Evolutionary conservation across 2,888 invertebrate species (phyloP).

Genomic region (Epinotia bilunana): DNA sequence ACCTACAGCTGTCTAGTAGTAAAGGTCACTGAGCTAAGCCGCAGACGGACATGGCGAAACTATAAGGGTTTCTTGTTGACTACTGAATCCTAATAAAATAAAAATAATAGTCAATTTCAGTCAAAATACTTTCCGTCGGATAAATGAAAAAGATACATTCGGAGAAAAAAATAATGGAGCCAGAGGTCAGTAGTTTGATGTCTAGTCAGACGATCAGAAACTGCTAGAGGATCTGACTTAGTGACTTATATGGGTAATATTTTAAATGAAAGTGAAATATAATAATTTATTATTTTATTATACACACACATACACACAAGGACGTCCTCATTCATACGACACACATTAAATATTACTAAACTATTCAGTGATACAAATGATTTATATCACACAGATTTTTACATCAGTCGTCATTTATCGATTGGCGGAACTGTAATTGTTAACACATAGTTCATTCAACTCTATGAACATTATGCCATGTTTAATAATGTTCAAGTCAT

Average conservation of each 20-base stretch:
- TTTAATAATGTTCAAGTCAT: slow-evolving; percentile 54
- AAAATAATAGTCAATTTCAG: too few species aligned
- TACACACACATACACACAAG: slow-evolving; percentile 81
- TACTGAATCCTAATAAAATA: too few species aligned
- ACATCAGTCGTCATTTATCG: slow-evolving; percentile 81
- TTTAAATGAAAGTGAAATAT: slow-evolving; percentile 47
- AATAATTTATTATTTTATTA: slow-evolving; percentile 67
- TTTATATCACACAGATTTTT: slow-evolving; percentile 80
- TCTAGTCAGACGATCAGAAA: too few species aligned
- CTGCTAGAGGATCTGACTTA: too few species aligned
- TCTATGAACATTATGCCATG: slow-evolving; percentile 65
- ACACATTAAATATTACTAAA: slow-evolving; percentile 76
- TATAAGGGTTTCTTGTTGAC: too few species aligned
- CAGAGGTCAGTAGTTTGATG: too few species aligned
- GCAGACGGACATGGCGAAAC: too few species aligned
- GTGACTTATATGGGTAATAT: background rate
- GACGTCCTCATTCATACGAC: slow-evolving; percentile 82
- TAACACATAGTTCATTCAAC: slow-evolving; percentile 51
- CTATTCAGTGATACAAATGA: slow-evolving; percentile 77
- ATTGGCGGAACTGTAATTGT: slow-evolving; percentile 70
- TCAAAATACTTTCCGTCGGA: too few species aligned
- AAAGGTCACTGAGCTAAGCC: too few species aligned
- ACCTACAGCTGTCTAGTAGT: too few species aligned
- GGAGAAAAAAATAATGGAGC: too few species aligned
- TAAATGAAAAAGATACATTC: too few species aligned